These are phyloP conservation scores for Limnephilus rhombicus DNA, from an alignment of 2,888 invertebrate species.

Conservation along the genomic window DNA sequence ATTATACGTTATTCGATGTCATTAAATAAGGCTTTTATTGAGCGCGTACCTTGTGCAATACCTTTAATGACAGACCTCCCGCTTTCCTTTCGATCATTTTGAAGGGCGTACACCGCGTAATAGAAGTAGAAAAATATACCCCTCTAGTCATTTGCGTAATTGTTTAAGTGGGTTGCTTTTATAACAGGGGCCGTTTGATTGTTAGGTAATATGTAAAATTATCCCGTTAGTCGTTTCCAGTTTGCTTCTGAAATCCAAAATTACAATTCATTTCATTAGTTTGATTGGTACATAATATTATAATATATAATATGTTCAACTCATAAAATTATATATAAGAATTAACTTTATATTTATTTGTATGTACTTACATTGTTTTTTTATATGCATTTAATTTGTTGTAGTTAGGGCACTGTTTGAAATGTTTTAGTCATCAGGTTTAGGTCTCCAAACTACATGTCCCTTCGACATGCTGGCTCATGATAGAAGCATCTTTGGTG, in stretches of 20 bases:
- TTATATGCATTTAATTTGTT: background rate
- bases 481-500: background rate
- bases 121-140: background rate
- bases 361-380: background rate
- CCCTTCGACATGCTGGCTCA: background rate
- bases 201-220: background rate
- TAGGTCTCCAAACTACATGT: background rate
- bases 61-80: background rate
- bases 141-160: conserved; percentile 10
- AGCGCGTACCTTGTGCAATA: background rate
- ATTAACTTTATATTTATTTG: background rate
- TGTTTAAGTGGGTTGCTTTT: conserved; percentile 11
- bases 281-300: too few relatives aligned
- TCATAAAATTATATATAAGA: background rate
- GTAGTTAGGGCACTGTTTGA: background rate
- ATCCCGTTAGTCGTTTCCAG: background rate
- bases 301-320: background rate
- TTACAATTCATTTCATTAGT: too few relatives aligned
- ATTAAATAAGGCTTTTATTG: background rate
- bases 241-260: too few relatives aligned
- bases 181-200: background rate
- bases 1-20: background rate
- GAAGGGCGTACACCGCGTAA: background rate
- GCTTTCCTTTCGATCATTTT: background rate
- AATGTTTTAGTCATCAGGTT: background rate